These are phyloP conservation scores for Megaceryle torquata DNA, from an alignment of 2,113 vertebrate genomes.

Conservation along the genomic window DNA sequence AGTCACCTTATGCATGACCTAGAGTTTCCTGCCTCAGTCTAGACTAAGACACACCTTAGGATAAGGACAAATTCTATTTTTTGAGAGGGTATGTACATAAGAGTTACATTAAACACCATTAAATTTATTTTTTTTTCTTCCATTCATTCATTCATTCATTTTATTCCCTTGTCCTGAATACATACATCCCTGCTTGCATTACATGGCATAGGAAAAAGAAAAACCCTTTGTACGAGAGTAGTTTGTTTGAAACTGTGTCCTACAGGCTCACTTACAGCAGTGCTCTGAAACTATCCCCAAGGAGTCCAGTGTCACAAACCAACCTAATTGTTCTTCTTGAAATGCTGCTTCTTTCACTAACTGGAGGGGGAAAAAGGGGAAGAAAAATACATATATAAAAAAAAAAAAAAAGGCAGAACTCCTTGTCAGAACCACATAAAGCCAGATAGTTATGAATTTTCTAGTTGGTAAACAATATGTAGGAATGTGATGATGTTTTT, in stretches of 20 bases:
- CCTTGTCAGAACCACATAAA: conserved; percentile 35
- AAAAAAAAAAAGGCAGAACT: conserved; percentile 23
- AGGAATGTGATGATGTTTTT: conserved; percentile 48
- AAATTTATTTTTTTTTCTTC: not conserved
- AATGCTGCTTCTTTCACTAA: conserved; percentile 45
- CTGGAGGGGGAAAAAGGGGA: not conserved
- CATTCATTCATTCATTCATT: not conserved
- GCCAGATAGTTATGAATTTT: conserved; percentile 51
- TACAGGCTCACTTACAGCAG: conserved; percentile 56
- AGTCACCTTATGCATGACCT: not conserved
- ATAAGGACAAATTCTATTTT: not conserved
- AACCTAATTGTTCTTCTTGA: conserved; percentile 64
- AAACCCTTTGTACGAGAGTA: conserved; percentile 13
- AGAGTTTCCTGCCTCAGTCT: not conserved
- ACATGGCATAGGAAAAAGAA: not conserved
- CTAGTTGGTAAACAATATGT: conserved; percentile 58
- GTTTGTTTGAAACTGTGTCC: conserved; percentile 67
- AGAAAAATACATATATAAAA: not conserved
- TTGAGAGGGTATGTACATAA: not conserved
- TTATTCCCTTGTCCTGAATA: not conserved
- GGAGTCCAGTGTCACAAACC: conserved; percentile 44
- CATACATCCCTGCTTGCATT: not conserved
- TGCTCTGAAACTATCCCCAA: conserved; percentile 54
- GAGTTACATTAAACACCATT: not conserved
- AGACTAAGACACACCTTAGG: not conserved